Conservation (phyloP, 2,888 invertebrate genomes). For the Lycia hirtaria region DNA sequence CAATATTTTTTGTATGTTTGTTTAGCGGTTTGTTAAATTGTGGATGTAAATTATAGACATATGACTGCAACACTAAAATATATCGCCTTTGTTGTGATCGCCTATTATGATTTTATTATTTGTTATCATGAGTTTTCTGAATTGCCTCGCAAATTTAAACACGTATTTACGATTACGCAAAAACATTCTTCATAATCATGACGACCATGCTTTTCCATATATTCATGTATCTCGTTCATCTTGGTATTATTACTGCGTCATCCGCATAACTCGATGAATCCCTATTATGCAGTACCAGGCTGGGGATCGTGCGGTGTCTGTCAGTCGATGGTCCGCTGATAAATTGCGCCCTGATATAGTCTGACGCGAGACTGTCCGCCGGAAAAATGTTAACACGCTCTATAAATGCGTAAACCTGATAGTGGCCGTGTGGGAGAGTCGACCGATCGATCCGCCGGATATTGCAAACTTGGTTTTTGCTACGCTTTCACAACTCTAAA, state of each 20-base stretch:
- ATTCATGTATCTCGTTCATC: not conserved
- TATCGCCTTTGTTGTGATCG: too few relatives aligned
- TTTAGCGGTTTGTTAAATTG: too few relatives aligned
- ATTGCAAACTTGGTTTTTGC: conserved; percentile 17
- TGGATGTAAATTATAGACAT: too few relatives aligned
- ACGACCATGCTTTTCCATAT: not conserved
- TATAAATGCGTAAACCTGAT: conserved; percentile 24
- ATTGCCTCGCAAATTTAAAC: too few relatives aligned
- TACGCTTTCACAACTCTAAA: conserved; percentile 18
- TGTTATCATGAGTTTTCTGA: too few relatives aligned
- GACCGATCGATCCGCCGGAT: conserved; percentile 3
- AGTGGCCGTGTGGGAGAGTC: conserved; percentile 5
- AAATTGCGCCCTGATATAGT: conserved; percentile 47
- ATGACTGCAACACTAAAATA: too few relatives aligned
- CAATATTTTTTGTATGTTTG: too few relatives aligned
- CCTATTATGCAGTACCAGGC: not conserved
- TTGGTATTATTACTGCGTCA: not conserved
- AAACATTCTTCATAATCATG: too few relatives aligned
- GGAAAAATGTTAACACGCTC: conserved; percentile 24
- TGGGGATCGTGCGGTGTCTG: conserved; percentile 1
- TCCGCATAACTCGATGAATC: not conserved
- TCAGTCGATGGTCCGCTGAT: conserved; percentile 41
- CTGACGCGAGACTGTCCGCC: conserved; percentile 34
- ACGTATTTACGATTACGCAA: too few relatives aligned
- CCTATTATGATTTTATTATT: too few relatives aligned